Evolutionary conservation across 2,888 invertebrate species (phyloP), one percentile per base, ranked within the genome.

Genomic region (Dexiosoma caninum): DNA sequence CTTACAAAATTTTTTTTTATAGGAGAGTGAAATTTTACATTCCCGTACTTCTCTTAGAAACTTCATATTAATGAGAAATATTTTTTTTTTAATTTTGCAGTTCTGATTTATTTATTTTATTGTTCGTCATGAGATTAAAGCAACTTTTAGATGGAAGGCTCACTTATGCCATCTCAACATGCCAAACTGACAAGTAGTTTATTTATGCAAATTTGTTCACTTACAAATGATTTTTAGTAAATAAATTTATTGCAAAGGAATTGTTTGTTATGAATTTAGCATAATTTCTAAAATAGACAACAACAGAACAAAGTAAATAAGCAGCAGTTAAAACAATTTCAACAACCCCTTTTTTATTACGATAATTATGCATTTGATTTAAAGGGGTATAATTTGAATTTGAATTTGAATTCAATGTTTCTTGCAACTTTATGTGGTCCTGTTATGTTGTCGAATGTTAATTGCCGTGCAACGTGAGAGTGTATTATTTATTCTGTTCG

Each of bases 221-320:
- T 49, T 19, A 30, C 9, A 40, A 70, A 37, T 49, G 59, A 59
- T 59, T 40, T 23, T 23, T 37, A 30, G 10, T 42, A 42, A 71
- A 60, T 21, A 71, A 21, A 71, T 30, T 40, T 60, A 42, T 60
- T 60, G 42, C n/a, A 30, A 40, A 21, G 16, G 27, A 70, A n/a
- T n/a, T n/a, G n/a, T n/a, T 27, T 59, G 30, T 70, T 57, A 46
- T 23, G 37, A 35, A 35, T 59, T 53, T 57, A 30, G 7, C 19
- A 71, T 51, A 71, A 71, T 60, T 60, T 71, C 14, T 19, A 60
- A 71, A 42, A 19, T 49, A 60, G 60, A 60, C 16, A 53, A 55
- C 40, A 42, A 9, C 14, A 42, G 53, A 8, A 1, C 19, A 40
- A 53, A 8, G n/a, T n/a, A 67, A n/a, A 27, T 30, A 66, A 66